Conservation (phyloP, 1,140 invertebrate genomes). For the Oryctes rhinoceros region DNA sequence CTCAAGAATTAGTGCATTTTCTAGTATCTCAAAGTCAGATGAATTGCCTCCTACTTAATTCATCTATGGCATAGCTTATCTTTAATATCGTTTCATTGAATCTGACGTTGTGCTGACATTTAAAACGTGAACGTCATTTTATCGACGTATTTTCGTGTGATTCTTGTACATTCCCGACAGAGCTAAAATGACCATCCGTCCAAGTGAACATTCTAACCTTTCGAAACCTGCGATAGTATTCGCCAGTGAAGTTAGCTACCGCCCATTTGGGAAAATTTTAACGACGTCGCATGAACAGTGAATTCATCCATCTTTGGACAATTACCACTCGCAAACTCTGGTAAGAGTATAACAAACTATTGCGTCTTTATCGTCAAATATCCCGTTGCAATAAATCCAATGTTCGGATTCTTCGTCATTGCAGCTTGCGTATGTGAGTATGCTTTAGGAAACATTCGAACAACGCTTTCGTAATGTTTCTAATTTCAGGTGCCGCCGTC, state of each 20-base stretch:
- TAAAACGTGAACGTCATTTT: not conserved
- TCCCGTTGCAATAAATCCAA: conserved; percentile 13
- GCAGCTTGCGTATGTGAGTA: conserved; percentile 35
- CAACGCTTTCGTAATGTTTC: not conserved
- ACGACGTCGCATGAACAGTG: not conserved
- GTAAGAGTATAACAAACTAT: not conserved
- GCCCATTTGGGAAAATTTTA: conserved; percentile 14
- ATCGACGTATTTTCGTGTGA: not conserved
- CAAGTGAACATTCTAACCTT: not conserved
- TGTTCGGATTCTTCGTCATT: conserved; percentile 35
- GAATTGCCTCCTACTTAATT: too few species aligned
- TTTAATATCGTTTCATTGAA: too few species aligned
- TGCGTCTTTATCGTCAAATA: not conserved
- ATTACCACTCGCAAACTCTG: conserved; percentile 21
- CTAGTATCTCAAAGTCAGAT: too few species aligned
- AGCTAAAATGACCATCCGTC: not conserved
- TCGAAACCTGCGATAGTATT: not conserved
- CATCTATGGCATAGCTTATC: too few species aligned
- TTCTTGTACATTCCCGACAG: not conserved
- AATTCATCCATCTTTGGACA: conserved; percentile 1
- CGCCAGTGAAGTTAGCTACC: not conserved
- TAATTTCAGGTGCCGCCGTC: not conserved
- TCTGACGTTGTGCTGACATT: too few species aligned
- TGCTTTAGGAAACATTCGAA: not conserved
- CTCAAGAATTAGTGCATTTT: too few species aligned